Conservation (phyloP, 2,113 vertebrate genomes). For the Microtus pennsylvanicus region DNA sequence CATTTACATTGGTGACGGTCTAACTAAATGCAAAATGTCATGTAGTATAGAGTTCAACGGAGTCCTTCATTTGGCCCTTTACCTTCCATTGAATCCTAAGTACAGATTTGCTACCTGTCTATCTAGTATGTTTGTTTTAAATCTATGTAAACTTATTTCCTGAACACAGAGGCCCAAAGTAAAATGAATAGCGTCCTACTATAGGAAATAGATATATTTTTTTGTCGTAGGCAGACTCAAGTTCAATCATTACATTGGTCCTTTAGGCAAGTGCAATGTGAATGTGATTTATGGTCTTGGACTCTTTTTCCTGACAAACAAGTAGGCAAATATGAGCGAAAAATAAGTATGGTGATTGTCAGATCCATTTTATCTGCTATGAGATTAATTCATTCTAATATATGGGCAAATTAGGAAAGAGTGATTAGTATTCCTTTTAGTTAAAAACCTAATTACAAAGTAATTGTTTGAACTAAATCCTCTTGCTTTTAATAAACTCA, state of each 20-base stretch:
- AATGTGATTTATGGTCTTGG: conserved; percentile 1
- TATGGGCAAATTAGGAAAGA: background rate
- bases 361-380: conserved; percentile 31
- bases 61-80: background rate
- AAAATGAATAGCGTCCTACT: background rate
- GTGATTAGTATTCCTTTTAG: background rate
- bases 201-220: background rate
- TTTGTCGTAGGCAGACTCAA: conserved; percentile 8
- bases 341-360: background rate
- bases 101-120: background rate
- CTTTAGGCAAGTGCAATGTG: background rate
- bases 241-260: background rate
- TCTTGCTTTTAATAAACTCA: conserved; percentile 48
- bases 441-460: conserved; percentile 13
- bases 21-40: background rate
- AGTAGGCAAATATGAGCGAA: conserved; percentile 1
- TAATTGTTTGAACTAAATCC: conserved; percentile 30
- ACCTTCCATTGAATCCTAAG: background rate
- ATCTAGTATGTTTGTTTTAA: background rate
- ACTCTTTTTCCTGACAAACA: background rate
- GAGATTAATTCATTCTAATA: conserved; percentile 41
- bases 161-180: background rate
- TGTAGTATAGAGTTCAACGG: background rate
- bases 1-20: background rate
- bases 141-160: background rate